A percentile compares a stretch with the other conserved stretches of the same genome.
Evolutionary conservation across 2,113 vertebrate genomes (phyloP).

Genomic region (Heliornis fulica): DNA sequence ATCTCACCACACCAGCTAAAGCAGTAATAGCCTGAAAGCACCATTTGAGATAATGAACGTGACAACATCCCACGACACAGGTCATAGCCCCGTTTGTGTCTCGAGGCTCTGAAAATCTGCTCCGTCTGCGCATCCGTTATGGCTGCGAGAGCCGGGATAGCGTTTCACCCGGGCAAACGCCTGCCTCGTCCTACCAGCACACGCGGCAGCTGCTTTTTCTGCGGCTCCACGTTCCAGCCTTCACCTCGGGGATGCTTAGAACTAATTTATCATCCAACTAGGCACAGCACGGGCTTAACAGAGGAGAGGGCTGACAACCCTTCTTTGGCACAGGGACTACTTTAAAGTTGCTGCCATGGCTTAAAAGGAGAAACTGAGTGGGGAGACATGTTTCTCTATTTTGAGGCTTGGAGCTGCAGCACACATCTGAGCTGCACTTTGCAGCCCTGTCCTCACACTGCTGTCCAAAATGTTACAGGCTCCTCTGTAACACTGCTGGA

Average conservation of each 20-base stretch:
- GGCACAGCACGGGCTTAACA: background rate
- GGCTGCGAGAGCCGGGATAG: background rate
- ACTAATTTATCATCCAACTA: constrained; percentile 21
- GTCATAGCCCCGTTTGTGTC: background rate
- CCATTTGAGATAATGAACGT: background rate
- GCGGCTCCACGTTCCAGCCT: rapidly evolving
- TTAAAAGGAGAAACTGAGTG: background rate
- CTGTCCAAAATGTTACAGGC: background rate
- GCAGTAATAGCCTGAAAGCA: background rate
- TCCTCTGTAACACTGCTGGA: background rate
- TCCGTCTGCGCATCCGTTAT: rapidly evolving
- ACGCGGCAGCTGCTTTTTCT: background rate
- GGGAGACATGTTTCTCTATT: background rate
- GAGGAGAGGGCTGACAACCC: background rate
- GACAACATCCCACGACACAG: background rate
- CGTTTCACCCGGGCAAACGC: rapidly evolving
- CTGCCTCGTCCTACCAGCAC: background rate
- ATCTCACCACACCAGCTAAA: background rate
- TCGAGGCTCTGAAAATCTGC: background rate
- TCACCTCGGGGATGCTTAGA: background rate
- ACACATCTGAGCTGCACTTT: rapidly evolving
- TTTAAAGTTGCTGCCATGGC: background rate
- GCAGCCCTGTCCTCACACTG: background rate
- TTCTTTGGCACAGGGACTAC: background rate
- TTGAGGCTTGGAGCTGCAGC: background rate